These are phyloP conservation scores for Semnornis frantzii DNA, from an alignment of 2,113 vertebrate genomes.

Conservation along the genomic window DNA sequence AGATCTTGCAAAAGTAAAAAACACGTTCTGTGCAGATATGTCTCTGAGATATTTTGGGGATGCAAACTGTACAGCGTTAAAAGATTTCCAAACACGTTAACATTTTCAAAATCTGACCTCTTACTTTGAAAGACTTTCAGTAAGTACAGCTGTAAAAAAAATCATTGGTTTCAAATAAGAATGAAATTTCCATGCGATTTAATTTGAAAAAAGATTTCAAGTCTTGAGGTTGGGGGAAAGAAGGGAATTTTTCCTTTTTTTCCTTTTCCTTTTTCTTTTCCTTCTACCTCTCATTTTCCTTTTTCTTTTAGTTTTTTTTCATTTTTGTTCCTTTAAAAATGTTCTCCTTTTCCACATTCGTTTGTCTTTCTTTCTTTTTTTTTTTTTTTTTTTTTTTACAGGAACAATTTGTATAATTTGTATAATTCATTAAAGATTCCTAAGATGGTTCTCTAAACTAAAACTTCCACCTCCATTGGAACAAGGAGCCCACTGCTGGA, in stretches of 20 bases:
- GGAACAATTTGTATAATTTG: background rate
- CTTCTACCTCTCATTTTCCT: no score
- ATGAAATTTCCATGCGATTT: background rate
- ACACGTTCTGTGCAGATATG: background rate
- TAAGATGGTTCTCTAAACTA: background rate
- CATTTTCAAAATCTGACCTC: background rate
- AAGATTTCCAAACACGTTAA: background rate
- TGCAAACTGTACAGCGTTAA: fast-evolving
- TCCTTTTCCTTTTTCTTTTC: no score
- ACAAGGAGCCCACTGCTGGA: background rate
- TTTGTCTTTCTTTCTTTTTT: background rate
- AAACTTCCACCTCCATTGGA: background rate
- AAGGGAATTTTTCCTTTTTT: background rate
- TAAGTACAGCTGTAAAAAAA: background rate
- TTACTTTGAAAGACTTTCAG: background rate
- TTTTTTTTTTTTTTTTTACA: no score
- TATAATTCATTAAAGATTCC: background rate
- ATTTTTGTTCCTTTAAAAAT: no score
- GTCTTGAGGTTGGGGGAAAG: background rate
- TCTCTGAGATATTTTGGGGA: background rate
- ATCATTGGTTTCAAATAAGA: background rate
- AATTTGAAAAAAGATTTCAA: background rate
- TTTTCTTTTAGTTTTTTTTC: no score
- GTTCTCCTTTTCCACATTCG: no score
- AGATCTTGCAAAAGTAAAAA: background rate